Evolutionary conservation across 2,888 invertebrate genomes (phyloP).

Genomic region (Pseudanteris insignis): DNA sequence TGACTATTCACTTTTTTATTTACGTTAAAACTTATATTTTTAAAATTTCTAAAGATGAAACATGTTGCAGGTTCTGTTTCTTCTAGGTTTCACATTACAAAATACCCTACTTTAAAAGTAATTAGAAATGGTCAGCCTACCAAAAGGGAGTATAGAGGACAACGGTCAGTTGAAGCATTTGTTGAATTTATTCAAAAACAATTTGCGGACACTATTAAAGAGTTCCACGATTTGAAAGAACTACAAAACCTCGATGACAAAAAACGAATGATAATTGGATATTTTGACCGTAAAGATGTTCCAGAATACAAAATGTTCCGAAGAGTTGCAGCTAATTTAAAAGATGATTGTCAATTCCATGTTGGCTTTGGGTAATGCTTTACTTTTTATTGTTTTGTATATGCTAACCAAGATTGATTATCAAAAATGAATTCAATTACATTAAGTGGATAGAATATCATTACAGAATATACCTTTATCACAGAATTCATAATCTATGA

Average conservation of each 20-base stretch:
- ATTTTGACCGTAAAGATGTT: constrained; percentile 84
- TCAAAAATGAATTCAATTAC: too few relatives aligned
- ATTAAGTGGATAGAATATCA: too few relatives aligned
- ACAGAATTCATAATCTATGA: not conserved
- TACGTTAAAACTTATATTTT: too few relatives aligned
- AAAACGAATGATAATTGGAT: constrained; percentile 88
- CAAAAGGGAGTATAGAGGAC: constrained; percentile 89
- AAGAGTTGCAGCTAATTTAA: constrained; percentile 84
- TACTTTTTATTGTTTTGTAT: too few relatives aligned
- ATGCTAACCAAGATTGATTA: too few relatives aligned
- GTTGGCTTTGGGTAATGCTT: constrained; percentile 82
- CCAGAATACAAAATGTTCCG: constrained; percentile 83
- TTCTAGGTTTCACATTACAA: constrained; percentile 92
- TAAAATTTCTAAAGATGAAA: too few relatives aligned
- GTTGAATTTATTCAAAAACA: constrained; percentile 88
- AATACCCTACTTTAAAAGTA: constrained; percentile 97
- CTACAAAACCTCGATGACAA: constrained; percentile 80
- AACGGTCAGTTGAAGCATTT: constrained; percentile 90
- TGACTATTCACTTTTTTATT: too few relatives aligned
- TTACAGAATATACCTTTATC: too few relatives aligned
- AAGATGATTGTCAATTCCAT: constrained; percentile 96
- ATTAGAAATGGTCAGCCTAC: constrained; percentile 90
- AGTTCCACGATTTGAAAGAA: constrained; percentile 78
- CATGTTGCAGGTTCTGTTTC: constrained; percentile 77
- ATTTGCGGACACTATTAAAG: constrained; percentile 84